Evolutionary conservation across 2,888 invertebrate species (phyloP).

Genomic region (Macrostomum cliftonense): DNA sequence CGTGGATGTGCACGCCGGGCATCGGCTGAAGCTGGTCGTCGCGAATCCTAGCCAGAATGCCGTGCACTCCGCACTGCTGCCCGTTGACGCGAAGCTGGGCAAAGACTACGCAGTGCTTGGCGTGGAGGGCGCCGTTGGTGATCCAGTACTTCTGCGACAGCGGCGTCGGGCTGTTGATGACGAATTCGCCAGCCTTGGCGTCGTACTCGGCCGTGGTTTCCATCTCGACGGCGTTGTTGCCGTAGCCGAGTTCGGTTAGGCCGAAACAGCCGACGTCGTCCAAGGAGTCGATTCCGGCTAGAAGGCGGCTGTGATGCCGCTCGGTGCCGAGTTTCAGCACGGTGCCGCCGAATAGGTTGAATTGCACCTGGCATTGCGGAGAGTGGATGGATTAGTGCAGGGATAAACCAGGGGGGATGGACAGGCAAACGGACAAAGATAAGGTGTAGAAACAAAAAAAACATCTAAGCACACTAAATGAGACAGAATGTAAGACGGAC

Average conservation of each 20-base stretch:
- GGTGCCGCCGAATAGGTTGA: constrained; percentile 33
- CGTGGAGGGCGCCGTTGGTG: constrained; percentile 20
- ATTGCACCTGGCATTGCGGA: too few species aligned
- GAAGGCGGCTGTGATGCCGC: constrained; percentile 24
- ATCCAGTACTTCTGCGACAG: constrained; percentile 21
- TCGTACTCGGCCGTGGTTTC: constrained; percentile 20
- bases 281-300: constrained; percentile 20
- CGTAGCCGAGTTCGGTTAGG: constrained; percentile 19
- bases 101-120: constrained; percentile 19
- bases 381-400: too few species aligned
- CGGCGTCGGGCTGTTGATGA: constrained; percentile 16
- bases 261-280: constrained; percentile 19
- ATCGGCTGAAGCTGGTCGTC: constrained; percentile 15
- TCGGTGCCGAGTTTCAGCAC: constrained; percentile 34
- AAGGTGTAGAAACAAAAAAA: too few species aligned
- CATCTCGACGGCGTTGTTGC: constrained; percentile 21
- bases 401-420: too few species aligned
- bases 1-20: constrained; percentile 17
- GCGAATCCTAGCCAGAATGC: constrained; percentile 16
- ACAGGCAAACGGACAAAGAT: too few species aligned
- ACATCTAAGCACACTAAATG: too few species aligned
- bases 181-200: constrained; percentile 15
- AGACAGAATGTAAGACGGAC: too few species aligned
- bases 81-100: constrained; percentile 13
- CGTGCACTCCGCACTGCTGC: constrained; percentile 13